Percentiles rank a stretch among this genome's conserved stretches.
Conservation (phyloP, 2,888 invertebrate species). For the Ormyrus thymus region DNA sequence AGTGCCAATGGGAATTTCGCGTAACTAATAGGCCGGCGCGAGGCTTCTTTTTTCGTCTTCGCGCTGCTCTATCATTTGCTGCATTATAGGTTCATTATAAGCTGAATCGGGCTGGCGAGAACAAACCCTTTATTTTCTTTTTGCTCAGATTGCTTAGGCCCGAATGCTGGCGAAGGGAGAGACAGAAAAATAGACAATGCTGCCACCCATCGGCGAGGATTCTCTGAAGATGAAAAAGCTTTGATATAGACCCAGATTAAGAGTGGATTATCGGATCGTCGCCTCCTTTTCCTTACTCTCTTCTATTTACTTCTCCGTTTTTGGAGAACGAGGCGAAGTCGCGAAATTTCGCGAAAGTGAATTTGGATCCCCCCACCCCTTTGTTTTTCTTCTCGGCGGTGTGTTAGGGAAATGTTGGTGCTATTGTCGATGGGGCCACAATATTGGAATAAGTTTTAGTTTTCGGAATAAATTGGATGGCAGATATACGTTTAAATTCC, state of each 20-base stretch:
- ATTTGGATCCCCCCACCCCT: slow-evolving; percentile 23
- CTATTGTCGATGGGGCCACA: slow-evolving; percentile 15
- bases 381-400: slow-evolving; percentile 3
- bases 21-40: slow-evolving; percentile 35
- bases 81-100: slow-evolving; percentile 39
- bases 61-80: slow-evolving; percentile 32
- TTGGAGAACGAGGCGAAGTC: slow-evolving; percentile 3
- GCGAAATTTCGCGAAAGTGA: slow-evolving; percentile 43
- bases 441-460: slow-evolving; percentile 8
- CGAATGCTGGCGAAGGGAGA: no score
- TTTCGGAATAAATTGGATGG: not conserved
- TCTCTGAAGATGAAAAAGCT: slow-evolving; percentile 37
- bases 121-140: no score
- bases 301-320: slow-evolving; percentile 22
- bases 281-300: not conserved
- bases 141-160: no score
- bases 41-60: not conserved
- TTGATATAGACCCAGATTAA: slow-evolving; percentile 48
- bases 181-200: no score
- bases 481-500: slow-evolving; percentile 9
- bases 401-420: slow-evolving; percentile 2
- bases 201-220: not conserved
- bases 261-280: slow-evolving; percentile 52
- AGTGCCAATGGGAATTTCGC: slow-evolving; percentile 45
- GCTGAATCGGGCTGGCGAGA: not conserved